Evolutionary conservation across 1,140 invertebrate species (phyloP).

Genomic region (Drosophila arawakana): DNA sequence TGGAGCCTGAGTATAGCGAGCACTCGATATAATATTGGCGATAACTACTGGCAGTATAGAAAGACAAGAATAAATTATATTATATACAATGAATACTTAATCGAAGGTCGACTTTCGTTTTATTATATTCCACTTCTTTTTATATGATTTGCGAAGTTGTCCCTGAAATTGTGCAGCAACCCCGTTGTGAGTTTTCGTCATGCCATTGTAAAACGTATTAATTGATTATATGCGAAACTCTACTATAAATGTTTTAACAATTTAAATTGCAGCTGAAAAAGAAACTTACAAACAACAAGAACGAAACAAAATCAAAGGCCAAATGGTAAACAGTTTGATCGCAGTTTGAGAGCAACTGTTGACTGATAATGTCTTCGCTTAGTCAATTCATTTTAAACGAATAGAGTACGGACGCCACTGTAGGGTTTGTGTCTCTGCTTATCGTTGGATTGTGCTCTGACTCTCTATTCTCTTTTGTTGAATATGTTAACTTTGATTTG

Average conservation of each 20-base stretch:
- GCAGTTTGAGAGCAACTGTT: constrained; percentile 14
- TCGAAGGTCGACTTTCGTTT: constrained; percentile 1
- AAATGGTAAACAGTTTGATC: background rate
- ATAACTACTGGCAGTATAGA: too few relatives aligned
- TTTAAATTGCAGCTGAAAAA: constrained; percentile 61
- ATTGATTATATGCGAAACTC: constrained; percentile 62
- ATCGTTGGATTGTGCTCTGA: background rate
- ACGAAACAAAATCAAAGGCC: constrained; percentile 6
- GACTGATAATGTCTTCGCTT: background rate
- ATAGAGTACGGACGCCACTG: background rate
- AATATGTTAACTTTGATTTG: too few relatives aligned
- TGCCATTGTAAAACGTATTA: constrained; percentile 42
- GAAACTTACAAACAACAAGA: constrained; percentile 35
- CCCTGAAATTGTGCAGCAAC: constrained; percentile 77
- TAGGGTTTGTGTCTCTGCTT: constrained; percentile 11
- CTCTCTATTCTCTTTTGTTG: too few relatives aligned
- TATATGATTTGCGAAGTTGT: constrained; percentile 37
- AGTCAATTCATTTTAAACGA: background rate
- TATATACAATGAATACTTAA: too few relatives aligned
- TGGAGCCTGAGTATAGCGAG: background rate
- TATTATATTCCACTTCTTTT: constrained; percentile 4
- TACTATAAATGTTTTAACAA: constrained; percentile 69
- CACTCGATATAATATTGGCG: too few relatives aligned
- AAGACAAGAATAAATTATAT: too few relatives aligned
- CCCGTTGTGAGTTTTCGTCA: constrained; percentile 65